Percentiles rank a stretch among this genome's conserved stretches.
Evolutionary conservation across 1,140 invertebrate genomes (phyloP).

Genomic region (Drosophila micromelanica): DNA sequence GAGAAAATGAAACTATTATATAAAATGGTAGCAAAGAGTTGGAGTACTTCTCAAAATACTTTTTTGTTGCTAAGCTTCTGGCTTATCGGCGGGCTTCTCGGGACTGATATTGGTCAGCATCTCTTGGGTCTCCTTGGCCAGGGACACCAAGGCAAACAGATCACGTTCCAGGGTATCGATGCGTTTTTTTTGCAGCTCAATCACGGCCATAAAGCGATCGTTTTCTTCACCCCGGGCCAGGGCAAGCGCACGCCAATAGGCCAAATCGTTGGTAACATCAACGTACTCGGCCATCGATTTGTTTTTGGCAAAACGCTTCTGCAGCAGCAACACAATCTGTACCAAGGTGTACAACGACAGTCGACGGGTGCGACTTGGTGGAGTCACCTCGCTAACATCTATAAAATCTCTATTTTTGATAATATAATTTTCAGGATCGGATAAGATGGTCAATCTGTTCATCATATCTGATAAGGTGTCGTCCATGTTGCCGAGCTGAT

Average conservation of each 20-base stretch:
- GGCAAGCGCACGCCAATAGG: constrained; percentile 57
- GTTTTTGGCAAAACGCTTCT: not conserved
- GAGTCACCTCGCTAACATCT: too few species aligned
- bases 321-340: constrained; percentile 31
- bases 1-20: too few species aligned
- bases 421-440: too few species aligned
- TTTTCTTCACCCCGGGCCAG: constrained; percentile 19
- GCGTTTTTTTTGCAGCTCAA: constrained; percentile 42
- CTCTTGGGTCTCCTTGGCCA: constrained; percentile 54
- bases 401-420: too few species aligned
- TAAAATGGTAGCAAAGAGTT: not conserved
- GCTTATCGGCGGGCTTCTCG: constrained; percentile 9
- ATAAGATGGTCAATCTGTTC: not conserved
- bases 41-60: not conserved
- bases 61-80: constrained; percentile 1
- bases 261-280: constrained; percentile 17
- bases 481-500: constrained; percentile 2
- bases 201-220: constrained; percentile 29
- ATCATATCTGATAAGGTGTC: not conserved
- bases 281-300: not conserved
- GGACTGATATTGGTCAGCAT: constrained; percentile 41
- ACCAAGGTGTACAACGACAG: constrained; percentile 31
- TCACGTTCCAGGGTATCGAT: constrained; percentile 46
- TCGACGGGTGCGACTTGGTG: not conserved
- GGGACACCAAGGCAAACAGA: constrained; percentile 28